Evolutionary conservation across 1,140 invertebrate genomes (phyloP), one percentile per base, ranked within the genome.

Genomic region (Orius insidiosus): DNA sequence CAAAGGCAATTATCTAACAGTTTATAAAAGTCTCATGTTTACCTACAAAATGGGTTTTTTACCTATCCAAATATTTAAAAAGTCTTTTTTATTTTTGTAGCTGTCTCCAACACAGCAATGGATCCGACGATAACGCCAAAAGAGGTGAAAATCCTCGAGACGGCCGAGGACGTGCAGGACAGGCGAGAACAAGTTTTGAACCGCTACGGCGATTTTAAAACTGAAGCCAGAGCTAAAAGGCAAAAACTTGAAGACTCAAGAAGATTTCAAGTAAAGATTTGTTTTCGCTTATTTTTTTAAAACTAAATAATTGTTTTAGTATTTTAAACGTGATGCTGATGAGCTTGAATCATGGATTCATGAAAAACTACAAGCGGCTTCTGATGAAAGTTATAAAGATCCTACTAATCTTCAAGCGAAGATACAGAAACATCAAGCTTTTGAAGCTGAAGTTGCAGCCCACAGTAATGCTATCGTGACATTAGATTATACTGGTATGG

Each of bases 341-440:
- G 96, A 99, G 68, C 70, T 98, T 46, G 93, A 99, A 68, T 89
- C 86, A 37, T 99, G 96, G 96, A 98, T 98, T 59, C 76, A 90
- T 58, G 96, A 99, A 64, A 98, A 99, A 60, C 66, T 98, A 14
- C 94, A 98, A 64, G 93, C 93, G 9, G 94, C 94, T 52, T 92
- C 85, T 13, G 95, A 99, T 67, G 95, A 99, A 62, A 95, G 85
- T 60, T 98, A 93, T 70, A 94, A 93, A 71, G 92, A 97, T 73
- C 89, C 92, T 5, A 98, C 92, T 15, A 98, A 98, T 65, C 71
- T 98, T 16, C 59, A 85, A 72, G 93, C 94, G 3, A 98, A 98
- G 67, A 98, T 98, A 58, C 94, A 98, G 60, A 98, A 99, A 65
- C 96, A 99, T 68, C 92, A 98, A 68, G 95, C 95, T 1, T 98